Percentiles rank a stretch among this genome's conserved stretches.
phyloP scores from a whole-genome alignment of 2,113 vertebrate species.

The Zeus faber region DNA sequence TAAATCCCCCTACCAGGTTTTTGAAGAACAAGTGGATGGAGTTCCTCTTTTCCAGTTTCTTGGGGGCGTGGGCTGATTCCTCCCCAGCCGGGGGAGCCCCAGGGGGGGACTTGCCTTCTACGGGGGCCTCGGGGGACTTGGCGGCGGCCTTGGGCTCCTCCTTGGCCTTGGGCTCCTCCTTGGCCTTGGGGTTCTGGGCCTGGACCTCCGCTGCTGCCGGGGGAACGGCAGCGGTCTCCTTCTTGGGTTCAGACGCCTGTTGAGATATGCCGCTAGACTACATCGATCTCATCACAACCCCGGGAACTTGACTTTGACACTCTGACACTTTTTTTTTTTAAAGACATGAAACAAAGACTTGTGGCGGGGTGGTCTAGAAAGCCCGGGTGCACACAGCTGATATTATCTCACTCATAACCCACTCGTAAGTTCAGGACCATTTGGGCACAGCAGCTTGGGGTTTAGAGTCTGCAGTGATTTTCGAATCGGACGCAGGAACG shows the following conservation, averaged over 20 bases:
- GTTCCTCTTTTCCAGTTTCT: constrained; percentile 86
- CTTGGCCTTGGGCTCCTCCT: constrained; percentile 67
- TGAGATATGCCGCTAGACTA: not conserved
- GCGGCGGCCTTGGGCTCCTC: constrained; percentile 72
- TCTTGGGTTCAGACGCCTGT: constrained; percentile 63
- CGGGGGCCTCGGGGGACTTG: constrained; percentile 52
- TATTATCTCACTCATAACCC: constrained; percentile 15
- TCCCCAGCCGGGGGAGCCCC: constrained; percentile 67
- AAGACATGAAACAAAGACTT: no score
- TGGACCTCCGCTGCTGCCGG: constrained; percentile 31
- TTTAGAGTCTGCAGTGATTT: constrained; percentile 32
- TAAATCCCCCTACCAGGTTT: constrained; percentile 77
- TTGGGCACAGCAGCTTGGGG: constrained; percentile 5
- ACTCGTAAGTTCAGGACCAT: constrained; percentile 7
- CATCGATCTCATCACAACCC: not conserved
- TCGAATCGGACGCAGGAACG: no score
- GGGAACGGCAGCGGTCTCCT: constrained; percentile 45
- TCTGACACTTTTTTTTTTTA: no score
- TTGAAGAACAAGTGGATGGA: constrained; percentile 91
- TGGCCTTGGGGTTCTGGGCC: constrained; percentile 59
- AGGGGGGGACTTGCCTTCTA: constrained; percentile 56
- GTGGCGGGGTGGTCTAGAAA: not conserved
- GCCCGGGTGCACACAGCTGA: constrained; percentile 1
- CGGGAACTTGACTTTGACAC: not conserved
- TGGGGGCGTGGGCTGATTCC: constrained; percentile 63